phyloP scores from a whole-genome alignment of 2,797 vertebrate genomes.

The Eptatretus atami region DNA sequence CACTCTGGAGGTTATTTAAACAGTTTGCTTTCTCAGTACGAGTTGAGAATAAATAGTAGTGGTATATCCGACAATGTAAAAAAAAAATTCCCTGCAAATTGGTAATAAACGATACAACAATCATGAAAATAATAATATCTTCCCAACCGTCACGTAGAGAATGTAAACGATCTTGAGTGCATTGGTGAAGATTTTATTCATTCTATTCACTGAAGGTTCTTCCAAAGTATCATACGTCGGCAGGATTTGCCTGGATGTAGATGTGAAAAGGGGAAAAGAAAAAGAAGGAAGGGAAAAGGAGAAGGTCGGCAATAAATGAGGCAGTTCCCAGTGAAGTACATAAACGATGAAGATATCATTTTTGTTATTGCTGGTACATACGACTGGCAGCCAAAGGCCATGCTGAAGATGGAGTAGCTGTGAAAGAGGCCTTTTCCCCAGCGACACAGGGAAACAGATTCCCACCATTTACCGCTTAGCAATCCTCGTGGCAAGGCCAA shows the following conservation, averaged over 20 bases:
- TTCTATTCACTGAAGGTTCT: slow-evolving; percentile 79
- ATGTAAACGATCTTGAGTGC: slow-evolving; percentile 70
- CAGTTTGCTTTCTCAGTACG: slow-evolving; percentile 2
- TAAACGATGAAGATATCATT: not conserved
- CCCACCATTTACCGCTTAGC: slow-evolving; percentile 55
- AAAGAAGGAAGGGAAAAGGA: slow-evolving; percentile 10
- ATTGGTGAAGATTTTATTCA: slow-evolving; percentile 86
- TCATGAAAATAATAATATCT: not conserved
- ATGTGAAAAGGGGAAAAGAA: slow-evolving; percentile 1
- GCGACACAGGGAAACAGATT: slow-evolving; percentile 36
- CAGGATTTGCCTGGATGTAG: slow-evolving; percentile 43
- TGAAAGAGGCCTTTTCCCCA: slow-evolving; percentile 88
- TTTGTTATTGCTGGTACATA: slow-evolving; percentile 26
- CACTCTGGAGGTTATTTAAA: not conserved
- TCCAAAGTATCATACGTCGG: slow-evolving; percentile 91
- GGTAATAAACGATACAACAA: not conserved
- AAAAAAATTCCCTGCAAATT: not conserved
- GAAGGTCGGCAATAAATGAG: slow-evolving; percentile 7
- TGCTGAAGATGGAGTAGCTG: slow-evolving; percentile 94
- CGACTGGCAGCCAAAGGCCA: slow-evolving; percentile 98
- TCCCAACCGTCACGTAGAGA: slow-evolving; percentile 53
- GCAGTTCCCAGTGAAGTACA: not conserved
- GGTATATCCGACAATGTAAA: not conserved
- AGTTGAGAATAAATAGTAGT: slow-evolving; percentile 5
- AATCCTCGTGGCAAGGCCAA: slow-evolving; percentile 78